phyloP scores from a whole-genome alignment of 2,888 invertebrate genomes.

The Atherix ibis region DNA sequence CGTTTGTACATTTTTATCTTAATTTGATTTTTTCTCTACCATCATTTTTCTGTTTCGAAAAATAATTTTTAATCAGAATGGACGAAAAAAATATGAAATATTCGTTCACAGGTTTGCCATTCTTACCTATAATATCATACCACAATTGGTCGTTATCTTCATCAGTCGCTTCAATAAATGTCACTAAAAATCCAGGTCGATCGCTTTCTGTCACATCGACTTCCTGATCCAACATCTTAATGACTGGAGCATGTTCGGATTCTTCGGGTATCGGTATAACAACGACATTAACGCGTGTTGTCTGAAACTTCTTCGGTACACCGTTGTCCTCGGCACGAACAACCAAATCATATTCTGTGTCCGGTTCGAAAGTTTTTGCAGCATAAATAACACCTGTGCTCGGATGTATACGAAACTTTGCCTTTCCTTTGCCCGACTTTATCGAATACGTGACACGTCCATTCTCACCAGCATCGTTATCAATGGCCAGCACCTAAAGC shows the following conservation, averaged over 20 bases:
- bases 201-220: conserved; percentile 73
- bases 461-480: conserved; percentile 68
- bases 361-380: conserved; percentile 50
- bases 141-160: conserved; percentile 75
- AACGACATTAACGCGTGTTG: conserved; percentile 57
- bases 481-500: conserved; percentile 60
- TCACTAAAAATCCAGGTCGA: conserved; percentile 70
- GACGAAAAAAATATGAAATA: too few relatives aligned
- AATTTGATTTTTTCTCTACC: background rate
- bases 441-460: conserved; percentile 69
- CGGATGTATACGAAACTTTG: conserved; percentile 69
- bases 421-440: conserved; percentile 60
- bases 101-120: too few relatives aligned
- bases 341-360: conserved; percentile 32
- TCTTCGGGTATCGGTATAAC: conserved; percentile 42
- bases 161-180: conserved; percentile 71
- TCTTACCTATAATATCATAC: conserved; percentile 78
- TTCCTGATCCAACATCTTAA: conserved; percentile 46
- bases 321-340: conserved; percentile 62
- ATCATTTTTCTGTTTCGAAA: too few relatives aligned
- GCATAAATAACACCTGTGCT: conserved; percentile 68
- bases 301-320: conserved; percentile 52
- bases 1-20: background rate
- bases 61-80: too few relatives aligned
- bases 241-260: conserved; percentile 44